Evolutionary conservation across 2,888 invertebrate species (phyloP), one percentile per base, ranked within the genome.

Genomic region (Ophioninae sp.): DNA sequence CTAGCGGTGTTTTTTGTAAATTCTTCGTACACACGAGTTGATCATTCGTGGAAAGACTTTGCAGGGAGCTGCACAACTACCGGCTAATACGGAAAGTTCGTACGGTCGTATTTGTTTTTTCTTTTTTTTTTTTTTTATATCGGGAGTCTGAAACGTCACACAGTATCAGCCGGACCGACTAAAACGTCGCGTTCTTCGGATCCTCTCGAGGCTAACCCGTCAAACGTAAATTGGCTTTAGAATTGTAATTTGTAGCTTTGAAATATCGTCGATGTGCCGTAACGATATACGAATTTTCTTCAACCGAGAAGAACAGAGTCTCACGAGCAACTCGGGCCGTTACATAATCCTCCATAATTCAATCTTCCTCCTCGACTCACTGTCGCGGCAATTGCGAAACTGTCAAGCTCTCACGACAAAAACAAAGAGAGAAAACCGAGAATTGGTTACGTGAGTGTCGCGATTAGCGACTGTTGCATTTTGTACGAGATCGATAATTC

Each of bases 401-500:
- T 68, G 65, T 72, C 84, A 75, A 75, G 75, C 81, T 79, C 84
- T 72, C 56, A 69, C 57, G 68, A 76, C 57, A 39, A 78, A 57
- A 10, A 44, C 5, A 56, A 39, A 44, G 13, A 61, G 37, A 75
- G 30, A 65, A 41, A 76, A 61, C 44, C 67, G 37, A 67, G 69
- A 70, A 57, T 67, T 50, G 72, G 68, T 79, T 76, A 79, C 73
- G 83, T 69, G 80, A 83, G 39, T 59, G 56, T 64, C 70, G 20
- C 81, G 77, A 78, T 78, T 80, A 78, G 65, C 81, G 56, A 70
- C 65, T 39, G 44, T 50, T 56, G 59, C 41, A 81, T 81, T 17
- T 84, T 59, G 74, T 56, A 61, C 65, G 41, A 70, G 75, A 69
- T 81, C 72, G 84, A 81, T 84, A 81, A 78, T 74, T 56, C 67